Evolutionary conservation across 2,113 vertebrate species (phyloP), one percentile per base, ranked within the genome.

Genomic region (Emberiza fucata): DNA sequence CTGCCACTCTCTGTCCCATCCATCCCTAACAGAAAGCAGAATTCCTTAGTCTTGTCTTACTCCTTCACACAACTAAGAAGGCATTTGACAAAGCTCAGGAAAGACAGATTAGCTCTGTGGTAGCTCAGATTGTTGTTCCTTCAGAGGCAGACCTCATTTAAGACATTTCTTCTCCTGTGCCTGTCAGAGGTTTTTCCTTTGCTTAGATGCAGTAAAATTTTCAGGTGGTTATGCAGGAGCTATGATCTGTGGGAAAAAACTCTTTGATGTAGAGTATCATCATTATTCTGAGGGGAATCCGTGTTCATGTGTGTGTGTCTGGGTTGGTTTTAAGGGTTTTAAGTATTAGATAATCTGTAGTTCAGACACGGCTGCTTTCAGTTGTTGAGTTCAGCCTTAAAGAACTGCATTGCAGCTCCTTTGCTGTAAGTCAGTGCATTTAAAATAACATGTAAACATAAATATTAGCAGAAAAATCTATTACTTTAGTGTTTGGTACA

Each of bases 261-360:
- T 7, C 39, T 87, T 50, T 56, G 33, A 70, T 77, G 40, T 50
- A 59, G 35, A 29, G 27, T 69, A 19, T 72, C 35, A 79, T 66
- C 16, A 14, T 47, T 87, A 31, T 65, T 95, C 53, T 53, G 31
- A 80, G 42, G 24, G 14, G 63, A 92, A 70, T 87, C n/a, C 76
- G 16, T 69, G 33, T 64, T 87, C 28, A 4, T 37, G 14, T 53
- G 54, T 69, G 28, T 85, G 31, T 85, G 87, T 94, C 84, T 91
- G 70, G 66, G 53, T 87, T 82, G 90, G 87, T 92, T 95, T 85
- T 93, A 90, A 88, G 31, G 79, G 47, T 56, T 91, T 94, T 88
- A 93, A 86, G 73, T 91, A 85, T 87, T 85, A 2, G 89, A 39
- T 95, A 82, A 92, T 94, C 81, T 91, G 75, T 85, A 81, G 70